Percentiles rank a stretch among this genome's conserved stretches.
Evolutionary conservation across 2,888 invertebrate species (phyloP).

Genomic region (Brachylomia viminalis): DNA sequence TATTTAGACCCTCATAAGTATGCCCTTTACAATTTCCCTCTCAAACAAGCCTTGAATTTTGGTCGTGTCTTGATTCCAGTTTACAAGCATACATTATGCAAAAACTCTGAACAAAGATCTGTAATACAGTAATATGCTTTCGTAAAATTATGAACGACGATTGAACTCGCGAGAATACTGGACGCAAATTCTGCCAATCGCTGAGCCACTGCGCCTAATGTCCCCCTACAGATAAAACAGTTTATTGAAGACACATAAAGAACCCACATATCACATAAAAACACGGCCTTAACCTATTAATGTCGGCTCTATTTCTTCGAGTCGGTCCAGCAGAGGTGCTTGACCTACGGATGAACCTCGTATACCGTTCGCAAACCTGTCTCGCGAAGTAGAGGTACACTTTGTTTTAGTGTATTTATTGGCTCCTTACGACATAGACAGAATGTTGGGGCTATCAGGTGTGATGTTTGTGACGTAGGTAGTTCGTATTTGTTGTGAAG

Average conservation of each 20-base stretch:
- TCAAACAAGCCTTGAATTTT: no score
- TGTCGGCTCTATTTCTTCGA: conserved; percentile 59
- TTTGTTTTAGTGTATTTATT: conserved; percentile 56
- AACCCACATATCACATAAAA: conserved; percentile 27
- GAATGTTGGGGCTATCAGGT: conserved; percentile 10
- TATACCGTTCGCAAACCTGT: conserved; percentile 85
- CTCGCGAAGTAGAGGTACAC: conserved; percentile 43
- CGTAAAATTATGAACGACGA: no score
- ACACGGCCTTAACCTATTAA: conserved; percentile 57
- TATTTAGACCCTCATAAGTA: no score
- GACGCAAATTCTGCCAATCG: not conserved
- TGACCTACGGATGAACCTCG: conserved; percentile 77
- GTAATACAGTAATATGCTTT: no score
- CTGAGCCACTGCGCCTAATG: not conserved
- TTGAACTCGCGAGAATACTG: not conserved
- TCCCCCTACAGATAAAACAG: no score
- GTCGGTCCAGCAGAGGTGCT: conserved; percentile 71
- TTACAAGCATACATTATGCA: no score
- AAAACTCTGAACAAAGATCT: no score
- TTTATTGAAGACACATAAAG: conserved; percentile 15
- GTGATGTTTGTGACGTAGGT: conserved; percentile 19
- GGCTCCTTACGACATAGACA: conserved; percentile 19
- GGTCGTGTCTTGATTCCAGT: no score
- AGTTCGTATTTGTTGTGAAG: not conserved
- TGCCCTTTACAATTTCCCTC: no score